Evolutionary conservation across 2,888 invertebrate genomes (phyloP).

Genomic region (Cerastoderma edule): DNA sequence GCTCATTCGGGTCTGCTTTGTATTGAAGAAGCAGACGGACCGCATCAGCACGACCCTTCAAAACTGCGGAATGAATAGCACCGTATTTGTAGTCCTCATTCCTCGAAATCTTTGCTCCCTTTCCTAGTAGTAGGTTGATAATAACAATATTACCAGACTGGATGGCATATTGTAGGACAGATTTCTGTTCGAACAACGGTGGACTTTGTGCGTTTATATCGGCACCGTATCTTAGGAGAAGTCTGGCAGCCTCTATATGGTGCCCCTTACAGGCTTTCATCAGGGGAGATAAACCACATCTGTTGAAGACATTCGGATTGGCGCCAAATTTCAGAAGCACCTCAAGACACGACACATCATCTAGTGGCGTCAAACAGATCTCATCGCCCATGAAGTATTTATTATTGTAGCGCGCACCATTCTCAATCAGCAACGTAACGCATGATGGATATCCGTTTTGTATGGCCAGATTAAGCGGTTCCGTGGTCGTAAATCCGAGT

Average conservation of each 20-base stretch:
- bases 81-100: constrained; percentile 88
- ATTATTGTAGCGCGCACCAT: constrained; percentile 95
- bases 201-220: constrained; percentile 94
- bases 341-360: constrained; percentile 92
- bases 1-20: constrained; percentile 84
- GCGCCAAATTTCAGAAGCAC: constrained; percentile 93
- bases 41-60: constrained; percentile 84
- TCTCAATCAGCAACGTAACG: constrained; percentile 88
- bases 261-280: constrained; percentile 92
- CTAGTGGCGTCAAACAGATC: constrained; percentile 92
- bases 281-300: constrained; percentile 94
- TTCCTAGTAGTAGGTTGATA: constrained; percentile 91
- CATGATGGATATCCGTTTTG: constrained; percentile 91
- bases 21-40: constrained; percentile 82
- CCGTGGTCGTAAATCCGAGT: constrained; percentile 86
- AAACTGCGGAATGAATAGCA: constrained; percentile 93
- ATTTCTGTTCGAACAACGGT: constrained; percentile 93
- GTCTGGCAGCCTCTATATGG: constrained; percentile 71
- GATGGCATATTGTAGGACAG: constrained; percentile 95
- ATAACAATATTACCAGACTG: constrained; percentile 89
- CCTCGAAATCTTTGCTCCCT: constrained; percentile 90
- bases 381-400: constrained; percentile 96
- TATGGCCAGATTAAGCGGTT: constrained; percentile 94
- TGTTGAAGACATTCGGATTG: constrained; percentile 93
- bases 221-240: constrained; percentile 92